phyloP scores from a whole-genome alignment of 2,888 invertebrate species.

The Lacanobia oleracea region DNA sequence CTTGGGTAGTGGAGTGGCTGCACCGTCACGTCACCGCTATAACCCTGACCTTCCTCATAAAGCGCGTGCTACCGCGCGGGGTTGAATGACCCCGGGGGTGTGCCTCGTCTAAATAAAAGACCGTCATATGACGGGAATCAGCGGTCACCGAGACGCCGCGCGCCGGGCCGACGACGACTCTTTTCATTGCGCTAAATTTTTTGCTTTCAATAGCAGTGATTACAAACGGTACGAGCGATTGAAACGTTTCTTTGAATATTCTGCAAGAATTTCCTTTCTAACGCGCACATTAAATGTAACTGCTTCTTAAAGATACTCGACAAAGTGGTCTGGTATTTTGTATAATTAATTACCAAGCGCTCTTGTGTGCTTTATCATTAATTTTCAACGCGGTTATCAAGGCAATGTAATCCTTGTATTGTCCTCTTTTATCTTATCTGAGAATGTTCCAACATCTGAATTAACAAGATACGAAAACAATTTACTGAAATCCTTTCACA shows the following conservation, averaged over 20 bases:
- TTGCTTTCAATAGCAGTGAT: slow-evolving; percentile 64
- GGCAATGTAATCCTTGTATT: slow-evolving; percentile 63
- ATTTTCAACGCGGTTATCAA: slow-evolving; percentile 52
- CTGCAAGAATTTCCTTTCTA: slow-evolving; percentile 18
- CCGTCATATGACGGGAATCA: slow-evolving; percentile 78
- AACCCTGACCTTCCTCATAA: slow-evolving; percentile 87
- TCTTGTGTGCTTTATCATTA: slow-evolving; percentile 45
- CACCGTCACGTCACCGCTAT: slow-evolving; percentile 65
- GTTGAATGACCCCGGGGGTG: slow-evolving; percentile 87
- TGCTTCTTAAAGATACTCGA: not conserved
- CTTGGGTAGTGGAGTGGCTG: slow-evolving; percentile 9
- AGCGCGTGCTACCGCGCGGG: slow-evolving; percentile 75
- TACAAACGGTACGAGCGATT: slow-evolving; percentile 50
- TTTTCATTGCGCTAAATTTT: slow-evolving; percentile 76
- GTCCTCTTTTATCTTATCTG: slow-evolving; percentile 70
- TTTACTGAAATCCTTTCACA: slow-evolving; percentile 19
- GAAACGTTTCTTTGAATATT: slow-evolving; percentile 50
- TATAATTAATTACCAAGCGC: slow-evolving; percentile 9
- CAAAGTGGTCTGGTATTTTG: slow-evolving; percentile 2
- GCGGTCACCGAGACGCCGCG: slow-evolving; percentile 74
- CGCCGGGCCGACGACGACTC: slow-evolving; percentile 64
- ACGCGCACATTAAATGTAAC: slow-evolving; percentile 5
- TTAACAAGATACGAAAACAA: slow-evolving; percentile 36
- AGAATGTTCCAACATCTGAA: slow-evolving; percentile 42
- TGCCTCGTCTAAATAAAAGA: slow-evolving; percentile 87